Evolutionary conservation across 2,797 vertebrate species (phyloP), one percentile per base, ranked within the genome.

Genomic region (Eupleurogrammus muticus): DNA sequence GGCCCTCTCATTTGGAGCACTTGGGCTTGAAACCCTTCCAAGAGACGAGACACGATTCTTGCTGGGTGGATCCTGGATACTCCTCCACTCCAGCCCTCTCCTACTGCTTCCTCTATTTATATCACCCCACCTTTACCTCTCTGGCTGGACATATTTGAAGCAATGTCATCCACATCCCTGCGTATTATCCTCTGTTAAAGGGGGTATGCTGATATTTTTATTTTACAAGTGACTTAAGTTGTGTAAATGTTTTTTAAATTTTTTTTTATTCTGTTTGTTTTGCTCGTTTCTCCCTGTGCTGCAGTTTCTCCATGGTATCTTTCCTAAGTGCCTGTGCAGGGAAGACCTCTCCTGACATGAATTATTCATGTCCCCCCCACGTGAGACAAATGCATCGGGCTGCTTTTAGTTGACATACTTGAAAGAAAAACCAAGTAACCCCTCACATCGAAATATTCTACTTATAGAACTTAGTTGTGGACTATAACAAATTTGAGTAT

Each of bases 1-100:
- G 90, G 88, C 85, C 83, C 83, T 86, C 85, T 93, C 89, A 90
- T 90, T 88, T 91, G 72, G 58, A 85, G 85, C 81, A 70, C 73
- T 55, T 57, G 77, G 81, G 82, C 77, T 87, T 82, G 70, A 87
- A 89, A 66, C 74, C 60, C 44, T 70, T 79, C 79, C 77, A 79
- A 52, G 75, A 79, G 82, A 82, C 20, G 65, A 88, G 89, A 84
- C 83, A 67, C 3, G 48, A 80, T 73, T 87, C 88, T 75, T 16
- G 60, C 14, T 73, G 80, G 84, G 82, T 55, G 79, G 71, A 79
- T 70, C 79, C 66, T 67, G 68, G 60, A 79, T 24, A 56, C 54
- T 73, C 79, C 64, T 36, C 48, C 59, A 35, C 28, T 53, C 38
- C 75, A 32, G 42, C 50, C 56, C 51, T 53, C 53, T 51, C 60